Base-by-base conservation (phyloP, 2,888 invertebrate genomes). In the Onchidella celtica region DNA sequence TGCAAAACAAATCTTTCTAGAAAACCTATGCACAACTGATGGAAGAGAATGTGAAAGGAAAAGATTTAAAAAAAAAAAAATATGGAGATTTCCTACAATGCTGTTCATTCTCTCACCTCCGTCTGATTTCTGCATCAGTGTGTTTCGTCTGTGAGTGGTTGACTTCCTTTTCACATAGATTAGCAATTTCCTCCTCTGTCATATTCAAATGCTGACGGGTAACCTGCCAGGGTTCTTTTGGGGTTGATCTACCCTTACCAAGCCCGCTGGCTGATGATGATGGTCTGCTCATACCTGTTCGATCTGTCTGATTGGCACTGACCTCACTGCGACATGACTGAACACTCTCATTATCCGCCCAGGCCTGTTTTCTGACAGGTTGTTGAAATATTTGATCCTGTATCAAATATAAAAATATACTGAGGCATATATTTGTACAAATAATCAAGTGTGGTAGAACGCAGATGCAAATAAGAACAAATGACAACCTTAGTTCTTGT, bases 151-250 rank as follows among this genome's bases (percentile, higher is more conserved):
- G 61, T 21, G 21, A 27, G 29, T 29, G 14, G 14, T 55, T 63
- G n/a, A 65, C 74, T 6, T 65, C 65, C 24, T 36, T 34, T 0
- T 55, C 72, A 34, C 85, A 86, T 38, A 90, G 79, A 3, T 83
- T 80, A 34, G 87, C 85, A 61, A 90, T 87, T 75, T 91, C 88
- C 36, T 88, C 86, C 24, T 85, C 83, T 1, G 87, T 88, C 61
- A 91, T 80, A 66, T 91, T 86, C 0, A 90, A 73, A 84, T 90
- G 91, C 81, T 85, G 88, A 11, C 85, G 38, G 4, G 88, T 91
- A 2, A 91, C 86, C 79, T 91, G 91, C 90, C 91, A 91, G 6
- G 90, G 86, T 72, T 90, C 86, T 40, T 86, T 88, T 6, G 90
- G 91, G 11, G 88, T 27, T 38, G 80, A 29, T 36, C 34, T 74